Evolutionary conservation across 2,113 vertebrate species (phyloP), one percentile per base, ranked within the genome.

Genomic region (Meleagris gallopavo): DNA sequence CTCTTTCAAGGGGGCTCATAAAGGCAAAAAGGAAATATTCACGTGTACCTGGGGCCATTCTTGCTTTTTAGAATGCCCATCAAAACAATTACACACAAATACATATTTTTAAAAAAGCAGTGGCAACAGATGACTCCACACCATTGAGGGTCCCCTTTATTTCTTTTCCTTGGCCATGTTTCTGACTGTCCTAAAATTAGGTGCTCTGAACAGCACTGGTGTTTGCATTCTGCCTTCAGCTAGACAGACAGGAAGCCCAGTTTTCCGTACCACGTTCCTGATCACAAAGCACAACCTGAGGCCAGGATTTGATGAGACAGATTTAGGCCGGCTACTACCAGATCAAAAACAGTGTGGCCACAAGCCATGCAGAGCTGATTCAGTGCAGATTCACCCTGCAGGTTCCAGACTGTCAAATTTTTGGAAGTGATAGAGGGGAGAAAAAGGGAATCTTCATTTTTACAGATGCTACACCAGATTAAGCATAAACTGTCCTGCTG

Each of bases 1-100:
- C 5, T 67, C 34, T n/a, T 81, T 12, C 32, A 80, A 12, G 0
- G 0, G 10, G 5, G 7, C 6, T 90, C 11, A 41, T 50, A 20
- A 64, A 74, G n/a, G 41, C 29, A 54, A 34, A 57, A 94, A 66
- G 13, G 5, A 86, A 83, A 58, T 40, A 46, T 14, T n/a, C 19
- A 14, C 54, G 32, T 62, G 18, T 1, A 0, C 40, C 25, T 43
- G 41, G 27, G 67, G 38, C 21, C 38, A 71, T 32, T 77, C 40
- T 38, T 84, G 27, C 69, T 74, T 11, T 10, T 64, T 32, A 29
- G 55, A 88, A 38, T 64, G 24, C 9, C 25, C 43, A 41, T 38
- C 30, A 71, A 34, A 79, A 65, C 21, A 20, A 7, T 36, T 64
- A 25, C 54, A 67, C 11, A 38, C 27, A 77, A 76, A 55, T 9